Percentiles rank a stretch among this genome's conserved stretches.
These are phyloP conservation scores for Dunckerocampus dactyliophorus DNA, from an alignment of 2,113 vertebrate species.

Conservation along the genomic window DNA sequence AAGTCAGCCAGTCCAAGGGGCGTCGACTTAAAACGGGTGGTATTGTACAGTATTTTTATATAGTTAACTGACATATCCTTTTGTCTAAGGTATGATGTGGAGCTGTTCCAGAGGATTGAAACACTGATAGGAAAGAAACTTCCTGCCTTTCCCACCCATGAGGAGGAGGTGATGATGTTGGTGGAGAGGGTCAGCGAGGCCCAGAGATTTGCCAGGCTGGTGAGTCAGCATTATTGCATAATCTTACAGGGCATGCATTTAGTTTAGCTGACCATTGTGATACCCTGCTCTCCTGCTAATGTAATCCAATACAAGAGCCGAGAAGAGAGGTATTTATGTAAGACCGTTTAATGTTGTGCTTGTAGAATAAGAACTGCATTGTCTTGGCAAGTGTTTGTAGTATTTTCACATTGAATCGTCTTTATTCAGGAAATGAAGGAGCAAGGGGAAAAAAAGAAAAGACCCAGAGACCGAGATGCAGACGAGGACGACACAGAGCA, in stretches of 20 bases:
- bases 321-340: no score
- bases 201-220: conserved; percentile 89
- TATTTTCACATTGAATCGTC: background rate
- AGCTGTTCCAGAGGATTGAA: conserved; percentile 97
- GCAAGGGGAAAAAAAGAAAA: conserved; percentile 85
- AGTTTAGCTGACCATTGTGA: background rate
- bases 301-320: no score
- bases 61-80: background rate
- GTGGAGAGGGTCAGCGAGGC: conserved; percentile 92
- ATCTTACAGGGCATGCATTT: background rate
- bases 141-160: conserved; percentile 90
- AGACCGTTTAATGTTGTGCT: no score
- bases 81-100: conserved; percentile 86
- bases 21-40: no score
- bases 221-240: conserved; percentile 52
- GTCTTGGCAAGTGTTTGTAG: background rate
- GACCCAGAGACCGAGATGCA: conserved; percentile 67
- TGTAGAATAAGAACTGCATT: background rate
- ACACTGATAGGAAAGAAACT: conserved; percentile 94
- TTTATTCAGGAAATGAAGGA: conserved; percentile 85
- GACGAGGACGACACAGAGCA: conserved; percentile 80
- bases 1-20: no score
- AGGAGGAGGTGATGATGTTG: conserved; percentile 98
- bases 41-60: no score
- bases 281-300: background rate